phyloP scores from a whole-genome alignment of 2,113 vertebrate species.

The Clarias macrocephalus region DNA sequence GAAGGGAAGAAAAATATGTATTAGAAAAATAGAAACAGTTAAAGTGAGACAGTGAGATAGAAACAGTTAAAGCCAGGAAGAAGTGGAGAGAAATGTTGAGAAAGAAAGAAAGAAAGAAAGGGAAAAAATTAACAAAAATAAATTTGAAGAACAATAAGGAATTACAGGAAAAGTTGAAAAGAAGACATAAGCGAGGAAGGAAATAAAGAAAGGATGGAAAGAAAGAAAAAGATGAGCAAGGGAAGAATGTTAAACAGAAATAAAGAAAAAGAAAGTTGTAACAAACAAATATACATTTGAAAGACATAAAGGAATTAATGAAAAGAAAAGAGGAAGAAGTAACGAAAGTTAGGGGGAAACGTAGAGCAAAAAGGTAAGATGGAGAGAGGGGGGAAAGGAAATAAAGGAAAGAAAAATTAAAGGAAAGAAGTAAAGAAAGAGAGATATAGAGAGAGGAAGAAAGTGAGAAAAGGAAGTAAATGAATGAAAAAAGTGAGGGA shows the following conservation, averaged over 20 bases:
- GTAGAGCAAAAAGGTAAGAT: too few relatives aligned
- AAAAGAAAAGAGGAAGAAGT: background rate
- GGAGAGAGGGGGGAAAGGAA: too few relatives aligned
- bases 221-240: background rate
- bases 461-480: background rate
- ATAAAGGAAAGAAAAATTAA: too few relatives aligned
- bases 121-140: background rate
- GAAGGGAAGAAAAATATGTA: too few relatives aligned
- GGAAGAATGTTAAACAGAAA: background rate
- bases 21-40: background rate
- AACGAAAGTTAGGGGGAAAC: background rate
- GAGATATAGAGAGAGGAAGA: too few relatives aligned
- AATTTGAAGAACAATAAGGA: background rate
- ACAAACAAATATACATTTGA: background rate
- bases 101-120: background rate
- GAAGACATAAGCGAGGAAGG: too few relatives aligned
- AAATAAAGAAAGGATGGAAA: too few relatives aligned
- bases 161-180: background rate
- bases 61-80: background rate
- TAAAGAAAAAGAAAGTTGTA: background rate
- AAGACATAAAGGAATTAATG: background rate
- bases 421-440: too few relatives aligned
- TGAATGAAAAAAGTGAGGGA: too few relatives aligned
- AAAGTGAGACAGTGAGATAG: too few relatives aligned
- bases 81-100: background rate